Evolutionary conservation across 2,888 invertebrate genomes (phyloP), one percentile per base, ranked within the genome.

Genomic region (Volucella zonaria): DNA sequence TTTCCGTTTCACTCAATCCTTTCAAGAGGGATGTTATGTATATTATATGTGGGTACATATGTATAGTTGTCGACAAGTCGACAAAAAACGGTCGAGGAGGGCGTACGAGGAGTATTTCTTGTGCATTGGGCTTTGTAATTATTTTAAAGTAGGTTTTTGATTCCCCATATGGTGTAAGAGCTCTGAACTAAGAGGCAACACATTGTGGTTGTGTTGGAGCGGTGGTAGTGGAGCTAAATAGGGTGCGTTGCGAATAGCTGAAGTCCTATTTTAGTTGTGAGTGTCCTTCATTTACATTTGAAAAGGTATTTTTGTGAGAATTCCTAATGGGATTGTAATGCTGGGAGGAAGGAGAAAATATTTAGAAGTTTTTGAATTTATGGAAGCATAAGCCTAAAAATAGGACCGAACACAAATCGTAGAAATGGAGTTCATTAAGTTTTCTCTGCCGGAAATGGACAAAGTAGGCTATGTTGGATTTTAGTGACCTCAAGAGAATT

Each of bases 61-160:
- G 56, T 56, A n/a, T n/a, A n/a, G n/a, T n/a, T n/a, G n/a, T n/a
- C n/a, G n/a, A n/a, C n/a, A 64, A 67, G 18, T 61, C 66, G 75
- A 43, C 54, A 4, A 31, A 31, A 31, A 31, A 31, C 2, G 31
- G 31, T 31, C 6, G 31, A 58, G 51, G 18, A 8, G 66, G 23
- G 12, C 42, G 42, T 23, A 62, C 31, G 1, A 59, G 15, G 12
- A 43, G 42, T 40, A 62, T 15, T 38, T 76, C 45, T 61, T 61
- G 61, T 23, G 54, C 52, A 40, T 76, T 67, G 40, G 71, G 77
- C 61, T 73, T 82, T 78, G 82, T 78, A 82, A 77, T 82, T 82
- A 82, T 82, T 78, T 82, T 82, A 78, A 68, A 82, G 78, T 73
- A 77, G 82, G 82, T 56, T 67, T 66, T 78, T 82, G 82, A 78